Conservation (phyloP, 2,888 invertebrate species). For the Andrena camellia region DNA sequence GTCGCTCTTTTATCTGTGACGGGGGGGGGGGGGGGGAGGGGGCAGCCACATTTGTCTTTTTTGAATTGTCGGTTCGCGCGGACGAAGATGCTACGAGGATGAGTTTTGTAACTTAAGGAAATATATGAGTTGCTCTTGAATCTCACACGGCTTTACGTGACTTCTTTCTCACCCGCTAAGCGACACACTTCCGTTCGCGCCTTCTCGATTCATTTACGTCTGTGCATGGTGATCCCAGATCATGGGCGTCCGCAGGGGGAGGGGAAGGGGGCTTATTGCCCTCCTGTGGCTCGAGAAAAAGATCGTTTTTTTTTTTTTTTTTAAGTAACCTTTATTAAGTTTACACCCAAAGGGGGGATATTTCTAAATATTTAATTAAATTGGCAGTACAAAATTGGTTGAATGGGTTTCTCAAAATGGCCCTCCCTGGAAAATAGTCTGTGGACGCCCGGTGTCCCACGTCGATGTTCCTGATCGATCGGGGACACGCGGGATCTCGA, state of each 20-base stretch:
- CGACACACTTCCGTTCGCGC: constrained; percentile 17
- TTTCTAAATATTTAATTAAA: too few species aligned
- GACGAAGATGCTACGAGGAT: constrained; percentile 37
- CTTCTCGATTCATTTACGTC: constrained; percentile 54
- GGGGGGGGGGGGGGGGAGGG: background rate
- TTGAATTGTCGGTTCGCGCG: constrained; percentile 50
- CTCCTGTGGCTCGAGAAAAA: too few species aligned
- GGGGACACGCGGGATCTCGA: background rate
- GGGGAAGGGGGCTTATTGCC: too few species aligned
- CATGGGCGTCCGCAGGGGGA: too few species aligned
- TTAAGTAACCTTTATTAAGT: too few species aligned
- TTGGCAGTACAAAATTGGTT: too few species aligned
- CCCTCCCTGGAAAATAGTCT: too few species aligned
- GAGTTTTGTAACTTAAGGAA: constrained; percentile 63
- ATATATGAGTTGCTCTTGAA: constrained; percentile 63
- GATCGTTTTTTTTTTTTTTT: too few species aligned
- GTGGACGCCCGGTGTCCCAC: too few species aligned
- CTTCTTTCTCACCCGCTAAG: constrained; percentile 49
- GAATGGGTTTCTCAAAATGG: too few species aligned
- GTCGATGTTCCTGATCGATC: background rate
- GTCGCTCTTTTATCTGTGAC: constrained; percentile 43
- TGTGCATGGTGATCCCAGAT: background rate
- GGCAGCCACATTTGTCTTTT: constrained; percentile 18
- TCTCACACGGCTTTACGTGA: constrained; percentile 37
- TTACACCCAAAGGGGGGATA: too few species aligned